These are phyloP conservation scores for Aegypius monachus DNA, from an alignment of 2,113 vertebrate species.

Conservation along the genomic window DNA sequence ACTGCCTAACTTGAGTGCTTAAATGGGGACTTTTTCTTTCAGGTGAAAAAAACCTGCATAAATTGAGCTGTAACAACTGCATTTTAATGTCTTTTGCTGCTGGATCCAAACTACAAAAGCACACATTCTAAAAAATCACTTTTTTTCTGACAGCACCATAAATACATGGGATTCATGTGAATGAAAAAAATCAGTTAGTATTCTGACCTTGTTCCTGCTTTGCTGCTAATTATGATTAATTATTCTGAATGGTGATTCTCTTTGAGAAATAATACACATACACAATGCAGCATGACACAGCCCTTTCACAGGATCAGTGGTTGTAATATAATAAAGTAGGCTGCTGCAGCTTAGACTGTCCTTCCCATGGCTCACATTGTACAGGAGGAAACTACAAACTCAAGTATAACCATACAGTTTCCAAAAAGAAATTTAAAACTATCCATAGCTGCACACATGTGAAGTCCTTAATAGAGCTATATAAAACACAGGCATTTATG, in stretches of 20 bases:
- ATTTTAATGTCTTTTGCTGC: constrained; percentile 2
- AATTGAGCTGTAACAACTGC: constrained; percentile 8
- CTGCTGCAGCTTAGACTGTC: background rate
- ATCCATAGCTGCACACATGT: background rate
- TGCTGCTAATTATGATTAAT: constrained; percentile 10
- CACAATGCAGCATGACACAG: background rate
- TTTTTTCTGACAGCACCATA: background rate
- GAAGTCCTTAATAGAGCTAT: background rate
- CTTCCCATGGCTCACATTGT: background rate
- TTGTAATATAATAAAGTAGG: background rate
- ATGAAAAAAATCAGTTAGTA: background rate
- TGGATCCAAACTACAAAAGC: background rate
- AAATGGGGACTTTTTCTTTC: constrained; percentile 18
- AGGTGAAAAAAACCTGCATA: background rate
- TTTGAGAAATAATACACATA: background rate
- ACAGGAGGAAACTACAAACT: background rate
- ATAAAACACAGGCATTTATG: background rate
- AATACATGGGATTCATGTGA: background rate
- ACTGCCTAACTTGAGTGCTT: constrained; percentile 13
- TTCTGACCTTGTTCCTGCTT: background rate
- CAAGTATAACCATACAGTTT: background rate
- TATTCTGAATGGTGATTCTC: background rate
- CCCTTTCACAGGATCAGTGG: background rate
- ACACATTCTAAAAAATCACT: background rate
- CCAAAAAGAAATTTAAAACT: background rate